A percentile compares a stretch with the other conserved stretches of the same genome.
phyloP scores from a whole-genome alignment of 2,888 invertebrate species.

The Lasioglossum malachurum region DNA sequence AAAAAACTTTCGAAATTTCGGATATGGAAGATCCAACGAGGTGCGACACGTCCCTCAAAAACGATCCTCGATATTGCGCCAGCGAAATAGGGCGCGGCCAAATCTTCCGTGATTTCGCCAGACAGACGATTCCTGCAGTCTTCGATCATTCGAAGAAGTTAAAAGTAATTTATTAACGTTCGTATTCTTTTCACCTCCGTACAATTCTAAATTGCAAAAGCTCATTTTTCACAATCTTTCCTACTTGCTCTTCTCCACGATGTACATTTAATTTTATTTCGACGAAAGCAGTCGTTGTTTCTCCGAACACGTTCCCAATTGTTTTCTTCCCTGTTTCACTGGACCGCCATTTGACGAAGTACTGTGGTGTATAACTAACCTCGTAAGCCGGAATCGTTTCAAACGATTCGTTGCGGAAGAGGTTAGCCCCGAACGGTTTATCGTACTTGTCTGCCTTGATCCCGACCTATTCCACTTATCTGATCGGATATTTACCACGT shows the following conservation, averaged over 20 bases:
- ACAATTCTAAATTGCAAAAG: too few species aligned
- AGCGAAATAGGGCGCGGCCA: background rate
- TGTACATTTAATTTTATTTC: too few species aligned
- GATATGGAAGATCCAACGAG: constrained; percentile 31
- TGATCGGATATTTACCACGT: constrained; percentile 9
- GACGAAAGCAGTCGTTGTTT: background rate
- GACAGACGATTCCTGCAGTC: too few species aligned
- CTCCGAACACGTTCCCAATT: background rate
- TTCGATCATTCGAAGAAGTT: background rate
- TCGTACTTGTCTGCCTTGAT: background rate
- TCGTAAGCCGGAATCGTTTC: background rate
- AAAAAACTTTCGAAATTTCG: constrained; percentile 49
- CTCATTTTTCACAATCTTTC: too few species aligned
- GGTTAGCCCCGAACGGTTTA: background rate
- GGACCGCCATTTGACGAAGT: background rate
- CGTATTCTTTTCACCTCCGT: too few species aligned
- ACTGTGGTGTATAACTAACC: background rate
- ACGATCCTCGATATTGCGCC: constrained; percentile 7
- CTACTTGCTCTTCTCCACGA: too few species aligned
- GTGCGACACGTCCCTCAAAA: constrained; percentile 22
- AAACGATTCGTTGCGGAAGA: background rate
- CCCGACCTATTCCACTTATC: constrained; percentile 2
- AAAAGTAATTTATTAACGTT: background rate
- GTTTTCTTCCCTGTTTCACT: background rate
- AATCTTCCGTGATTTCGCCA: background rate